Percentiles rank a stretch among this genome's conserved stretches.
Conservation (phyloP, 2,797 vertebrate species). For the Merluccius polli region DNA sequence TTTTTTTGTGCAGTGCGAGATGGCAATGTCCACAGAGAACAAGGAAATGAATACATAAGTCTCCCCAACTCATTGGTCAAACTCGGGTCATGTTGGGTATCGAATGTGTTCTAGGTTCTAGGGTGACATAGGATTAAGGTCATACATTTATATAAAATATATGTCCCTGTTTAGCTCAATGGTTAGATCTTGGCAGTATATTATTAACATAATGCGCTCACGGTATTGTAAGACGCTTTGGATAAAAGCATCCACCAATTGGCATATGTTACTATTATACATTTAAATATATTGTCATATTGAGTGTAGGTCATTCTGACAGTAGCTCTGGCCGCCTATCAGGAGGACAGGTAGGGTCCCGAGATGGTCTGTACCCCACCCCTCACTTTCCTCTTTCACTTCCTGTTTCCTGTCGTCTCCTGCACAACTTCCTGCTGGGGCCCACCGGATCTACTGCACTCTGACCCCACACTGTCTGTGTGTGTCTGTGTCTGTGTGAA, state of each 20-base stretch:
- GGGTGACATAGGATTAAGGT: background rate
- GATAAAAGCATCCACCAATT: background rate
- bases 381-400: background rate
- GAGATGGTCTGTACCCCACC: background rate
- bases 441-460: background rate
- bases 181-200: background rate
- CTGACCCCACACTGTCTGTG: constrained; percentile 4
- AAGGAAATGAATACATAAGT: no score
- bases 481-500: background rate
- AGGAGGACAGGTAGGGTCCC: background rate
- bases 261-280: background rate
- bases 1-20: background rate
- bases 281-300: background rate
- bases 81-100: background rate
- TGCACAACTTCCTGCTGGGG: background rate
- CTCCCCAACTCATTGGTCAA: background rate
- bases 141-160: background rate
- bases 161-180: background rate
- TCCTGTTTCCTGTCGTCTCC: background rate
- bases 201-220: background rate
- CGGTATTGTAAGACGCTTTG: background rate
- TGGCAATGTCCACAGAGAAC: no score
- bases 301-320: no score
- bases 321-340: background rate
- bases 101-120: background rate